phyloP scores from a whole-genome alignment of 2,888 invertebrate species.

The Cecidostiba fungosa region DNA sequence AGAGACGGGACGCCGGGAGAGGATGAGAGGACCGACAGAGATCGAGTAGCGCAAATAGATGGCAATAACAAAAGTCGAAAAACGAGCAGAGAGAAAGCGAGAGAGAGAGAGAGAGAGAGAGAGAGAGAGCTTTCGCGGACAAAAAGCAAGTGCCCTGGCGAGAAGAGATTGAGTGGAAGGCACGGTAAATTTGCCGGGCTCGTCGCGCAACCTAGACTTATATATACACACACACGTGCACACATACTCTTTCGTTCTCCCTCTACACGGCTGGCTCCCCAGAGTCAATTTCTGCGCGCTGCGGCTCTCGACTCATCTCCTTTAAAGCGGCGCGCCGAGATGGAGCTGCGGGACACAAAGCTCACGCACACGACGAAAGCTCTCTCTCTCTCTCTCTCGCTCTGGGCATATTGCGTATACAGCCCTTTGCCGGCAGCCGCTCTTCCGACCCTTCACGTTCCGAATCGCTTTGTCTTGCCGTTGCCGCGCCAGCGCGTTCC shows the following conservation, averaged over 20 bases:
- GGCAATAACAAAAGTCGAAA: constrained; percentile 47
- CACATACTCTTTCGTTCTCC: neutral
- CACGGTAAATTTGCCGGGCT: constrained; percentile 52
- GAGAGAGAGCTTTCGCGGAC: constrained; percentile 1
- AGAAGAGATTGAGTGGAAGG: constrained; percentile 53
- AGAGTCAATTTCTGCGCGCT: constrained; percentile 53
- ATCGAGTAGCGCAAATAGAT: constrained; percentile 44
- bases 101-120: no score
- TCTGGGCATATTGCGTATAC: constrained; percentile 52
- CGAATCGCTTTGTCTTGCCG: constrained; percentile 61
- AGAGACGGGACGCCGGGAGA: neutral
- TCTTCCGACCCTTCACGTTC: constrained; percentile 52
- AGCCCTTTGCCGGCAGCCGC: neutral
- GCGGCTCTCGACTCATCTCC: constrained; percentile 56
- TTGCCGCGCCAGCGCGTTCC: constrained; percentile 36
- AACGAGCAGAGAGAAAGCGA: constrained; percentile 5
- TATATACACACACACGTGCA: neutral
- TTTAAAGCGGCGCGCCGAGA: constrained; percentile 49
- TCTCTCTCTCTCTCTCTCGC: neutral
- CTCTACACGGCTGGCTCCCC: neutral
- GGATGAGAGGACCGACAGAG: constrained; percentile 4
- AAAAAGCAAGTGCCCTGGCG: constrained; percentile 16
- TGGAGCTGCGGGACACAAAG: constrained; percentile 32
- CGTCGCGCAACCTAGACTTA: neutral
- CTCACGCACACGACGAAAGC: constrained; percentile 5